Evolutionary conservation across 2,113 vertebrate species (phyloP), one percentile per base, ranked within the genome.

Genomic region (Macquaria ambigua): DNA sequence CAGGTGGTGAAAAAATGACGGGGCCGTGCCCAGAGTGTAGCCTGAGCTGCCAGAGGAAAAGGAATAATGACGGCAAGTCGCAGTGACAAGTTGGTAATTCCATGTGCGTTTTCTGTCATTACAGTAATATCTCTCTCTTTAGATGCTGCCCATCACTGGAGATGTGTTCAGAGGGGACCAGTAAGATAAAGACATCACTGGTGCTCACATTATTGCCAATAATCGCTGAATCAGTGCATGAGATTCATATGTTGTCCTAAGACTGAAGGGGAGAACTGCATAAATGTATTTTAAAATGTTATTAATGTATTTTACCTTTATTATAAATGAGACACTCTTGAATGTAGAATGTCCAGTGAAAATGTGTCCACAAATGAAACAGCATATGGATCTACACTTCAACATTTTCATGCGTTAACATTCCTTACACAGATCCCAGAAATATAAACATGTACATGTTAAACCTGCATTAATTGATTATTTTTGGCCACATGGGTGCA

Each of bases 1-100:
- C 90, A 85, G 87, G 87, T 82, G 79, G 87, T 92, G 81, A 88
- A 92, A 86, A 83, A 80, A 90, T 85, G 83, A 89, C 58, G 83
- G 74, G 18, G 28, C 81, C 81, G 48, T 63, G 76, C 82, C 77
- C 81, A 50, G 62, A 89, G 25, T 80, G 79, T 62, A 58, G 83
- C 73, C 61, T 39, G 6, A 66, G 56, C 69, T 81, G 81, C 84
- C 79, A 59, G 52, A 48, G 62, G 53, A 66, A 84, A 87, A 46
- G 55, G 64, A 87, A 75, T 74, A 23, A 84, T 81, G 72, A 67
- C 43, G 4, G 75, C 18, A 52, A 41, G 77, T 73, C 58, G 62
- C 53, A 39, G 58, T 52, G 80, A 85, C 79, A 84, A 68, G 70
- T 74, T 53, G 50, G 43, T 68, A 28, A 62, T 73, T 86, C 46